Evolutionary conservation across 1,140 invertebrate species (phyloP), one percentile per base, ranked within the genome.

Genomic region (Cotesia glomerata): DNA sequence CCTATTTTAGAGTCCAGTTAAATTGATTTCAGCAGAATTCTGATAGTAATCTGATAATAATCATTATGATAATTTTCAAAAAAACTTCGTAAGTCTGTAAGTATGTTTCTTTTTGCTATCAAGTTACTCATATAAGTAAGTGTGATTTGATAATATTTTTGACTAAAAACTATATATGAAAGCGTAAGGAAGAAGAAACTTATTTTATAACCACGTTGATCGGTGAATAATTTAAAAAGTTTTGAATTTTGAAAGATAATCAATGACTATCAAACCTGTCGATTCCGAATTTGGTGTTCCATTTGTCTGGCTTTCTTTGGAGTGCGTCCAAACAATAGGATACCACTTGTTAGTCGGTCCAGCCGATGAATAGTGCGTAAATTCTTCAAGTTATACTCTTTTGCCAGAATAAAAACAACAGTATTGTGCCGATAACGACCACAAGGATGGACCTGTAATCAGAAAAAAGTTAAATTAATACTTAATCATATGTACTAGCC

Each of bases 361-460:
- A 97, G 87, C 77, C 95, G 91, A 86, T 96, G 94, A 77, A 97
- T 96, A 79, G 97, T 97, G 81, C 97, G 90, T 62, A 99, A 89
- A 83, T 98, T 97, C 84, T 95, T 95, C 84, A 97, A 88, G 84
- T 97, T 96, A 85, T 96, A 94, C 86, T 99, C 97, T 88, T 98
- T 98, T 77, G 95, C 96, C 75, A 99, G 90, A 76, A 99, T 98
- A 84, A 97, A 98, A 18, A 97, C 94, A 52, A 99, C 93, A 9
- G 96, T 97, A 86, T 99, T 99, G 88, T 98, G 95, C 39, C 97
- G 90, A 85, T 98, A 99, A 73, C 96, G 90, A 67, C 97, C 97
- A 87, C 97, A 99, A 0, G 98, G 97, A 88, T 99, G 97, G 62
- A 98, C 95, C 95, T 97, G 87, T 9, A 85, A 85, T 75, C 59